These are phyloP conservation scores for Trichopria drosophilae DNA, from an alignment of 2,888 invertebrate species.

Conservation along the genomic window DNA sequence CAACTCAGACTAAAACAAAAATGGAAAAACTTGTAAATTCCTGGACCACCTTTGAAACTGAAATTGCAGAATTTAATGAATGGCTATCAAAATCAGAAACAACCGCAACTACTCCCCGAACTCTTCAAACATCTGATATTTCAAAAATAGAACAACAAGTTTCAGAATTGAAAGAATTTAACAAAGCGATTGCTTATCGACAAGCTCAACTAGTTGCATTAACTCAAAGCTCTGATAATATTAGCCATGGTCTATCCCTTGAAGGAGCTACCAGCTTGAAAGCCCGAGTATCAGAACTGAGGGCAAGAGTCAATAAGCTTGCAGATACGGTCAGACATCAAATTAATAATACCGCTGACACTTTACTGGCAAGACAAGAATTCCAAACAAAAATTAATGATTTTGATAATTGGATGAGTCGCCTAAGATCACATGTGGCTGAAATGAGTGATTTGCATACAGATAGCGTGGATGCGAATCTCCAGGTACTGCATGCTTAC, in stretches of 20 bases:
- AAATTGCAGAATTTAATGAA: conserved; percentile 73
- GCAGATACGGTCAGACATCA: conserved; percentile 76
- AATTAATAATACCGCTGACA: conserved; percentile 80
- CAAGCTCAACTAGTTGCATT: conserved; percentile 80
- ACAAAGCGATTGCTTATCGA: conserved; percentile 83
- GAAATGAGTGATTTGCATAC: conserved; percentile 80
- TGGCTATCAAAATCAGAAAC: conserved; percentile 76
- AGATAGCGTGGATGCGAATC: conserved; percentile 77
- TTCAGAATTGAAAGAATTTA: conserved; percentile 75
- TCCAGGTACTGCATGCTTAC: conserved; percentile 78
- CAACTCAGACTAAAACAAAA: conserved; percentile 77
- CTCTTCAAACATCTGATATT: conserved; percentile 71
- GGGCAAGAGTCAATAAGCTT: conserved; percentile 72
- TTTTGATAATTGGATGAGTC: conserved; percentile 79
- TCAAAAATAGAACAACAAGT: conserved; percentile 78
- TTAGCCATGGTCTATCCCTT: conserved; percentile 75
- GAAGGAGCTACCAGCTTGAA: conserved; percentile 77
- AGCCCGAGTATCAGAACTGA: conserved; percentile 73
- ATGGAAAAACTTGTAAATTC: conserved; percentile 76
- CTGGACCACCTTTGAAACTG: conserved; percentile 82
- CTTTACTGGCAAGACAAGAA: conserved; percentile 80
- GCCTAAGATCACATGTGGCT: conserved; percentile 70
- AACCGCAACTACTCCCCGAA: conserved; percentile 63
- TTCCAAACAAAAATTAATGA: conserved; percentile 77
- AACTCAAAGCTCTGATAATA: conserved; percentile 78